Conservation (phyloP, 2,113 vertebrate genomes). For the Tragulus kanchil region DNA sequence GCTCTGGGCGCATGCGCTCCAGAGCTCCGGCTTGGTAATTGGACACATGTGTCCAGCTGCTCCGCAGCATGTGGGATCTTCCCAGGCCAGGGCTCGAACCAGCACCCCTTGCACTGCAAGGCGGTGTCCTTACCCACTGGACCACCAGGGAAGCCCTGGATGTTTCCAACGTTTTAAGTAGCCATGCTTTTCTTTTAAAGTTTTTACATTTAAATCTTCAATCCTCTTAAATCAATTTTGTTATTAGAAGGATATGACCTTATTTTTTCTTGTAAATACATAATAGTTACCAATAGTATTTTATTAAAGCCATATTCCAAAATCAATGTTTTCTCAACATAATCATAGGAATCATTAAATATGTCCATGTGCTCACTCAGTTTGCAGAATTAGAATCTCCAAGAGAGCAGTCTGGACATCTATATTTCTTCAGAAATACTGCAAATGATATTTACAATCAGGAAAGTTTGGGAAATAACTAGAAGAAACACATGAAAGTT, state of each 20-base stretch:
- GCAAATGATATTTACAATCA: background rate
- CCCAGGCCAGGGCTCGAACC: too few relatives aligned
- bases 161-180: background rate
- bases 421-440: background rate
- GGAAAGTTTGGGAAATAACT: background rate
- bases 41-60: too few relatives aligned
- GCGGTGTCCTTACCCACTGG: too few relatives aligned
- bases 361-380: background rate
- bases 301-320: background rate
- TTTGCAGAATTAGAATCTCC: background rate
- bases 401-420: background rate
- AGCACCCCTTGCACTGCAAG: too few relatives aligned
- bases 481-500: background rate
- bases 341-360: background rate
- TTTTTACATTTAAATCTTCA: background rate
- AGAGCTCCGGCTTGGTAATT: too few relatives aligned
- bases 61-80: too few relatives aligned
- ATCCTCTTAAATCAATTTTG: background rate
- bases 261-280: background rate
- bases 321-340: background rate
- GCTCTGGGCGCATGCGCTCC: too few relatives aligned
- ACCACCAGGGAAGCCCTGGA: background rate
- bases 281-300: background rate
- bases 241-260: background rate
- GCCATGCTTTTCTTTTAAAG: background rate